These are phyloP conservation scores for Idaea dimidiata DNA, from an alignment of 2,888 invertebrate genomes.

Conservation along the genomic window DNA sequence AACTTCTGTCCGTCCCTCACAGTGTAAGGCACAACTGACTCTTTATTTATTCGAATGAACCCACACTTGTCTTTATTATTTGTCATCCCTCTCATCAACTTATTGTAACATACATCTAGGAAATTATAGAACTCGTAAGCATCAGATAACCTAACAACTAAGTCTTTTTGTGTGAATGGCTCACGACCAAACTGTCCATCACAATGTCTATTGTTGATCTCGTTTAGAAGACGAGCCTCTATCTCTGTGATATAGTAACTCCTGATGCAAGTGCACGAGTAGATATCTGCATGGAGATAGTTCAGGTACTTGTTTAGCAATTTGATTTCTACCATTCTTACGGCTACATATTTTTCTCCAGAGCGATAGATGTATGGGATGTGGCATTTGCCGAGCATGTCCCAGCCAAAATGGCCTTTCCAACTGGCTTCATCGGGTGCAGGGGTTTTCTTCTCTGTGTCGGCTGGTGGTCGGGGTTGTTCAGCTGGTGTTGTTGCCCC, in stretches of 20 bases:
- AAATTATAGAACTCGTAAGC: slow-evolving; percentile 95
- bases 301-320: slow-evolving; percentile 93
- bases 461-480: slow-evolving; percentile 53
- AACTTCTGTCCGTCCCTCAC: slow-evolving; percentile 91
- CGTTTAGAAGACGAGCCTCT: slow-evolving; percentile 93
- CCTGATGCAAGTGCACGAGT: slow-evolving; percentile 94
- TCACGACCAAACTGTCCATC: slow-evolving; percentile 94
- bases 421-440: slow-evolving; percentile 88
- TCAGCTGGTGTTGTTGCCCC: slow-evolving; percentile 42
- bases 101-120: slow-evolving; percentile 93
- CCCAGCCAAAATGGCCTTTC: slow-evolving; percentile 94
- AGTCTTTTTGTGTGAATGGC: slow-evolving; percentile 92
- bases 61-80: slow-evolving; percentile 91
- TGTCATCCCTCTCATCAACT: slow-evolving; percentile 86
- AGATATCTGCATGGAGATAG: slow-evolving; percentile 93
- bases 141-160: slow-evolving; percentile 93
- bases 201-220: slow-evolving; percentile 96
- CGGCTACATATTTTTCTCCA: slow-evolving; percentile 94
- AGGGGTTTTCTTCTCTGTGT: slow-evolving; percentile 67
- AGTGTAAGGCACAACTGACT: slow-evolving; percentile 96
- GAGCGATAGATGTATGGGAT: slow-evolving; percentile 94
- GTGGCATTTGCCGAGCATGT: slow-evolving; percentile 90
- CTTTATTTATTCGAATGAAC: slow-evolving; percentile 94
- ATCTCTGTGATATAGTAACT: slow-evolving; percentile 96
- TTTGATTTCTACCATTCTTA: slow-evolving; percentile 95